Base-by-base conservation (phyloP, 2,888 invertebrate species). In the Tetrapedia diversipes region DNA sequence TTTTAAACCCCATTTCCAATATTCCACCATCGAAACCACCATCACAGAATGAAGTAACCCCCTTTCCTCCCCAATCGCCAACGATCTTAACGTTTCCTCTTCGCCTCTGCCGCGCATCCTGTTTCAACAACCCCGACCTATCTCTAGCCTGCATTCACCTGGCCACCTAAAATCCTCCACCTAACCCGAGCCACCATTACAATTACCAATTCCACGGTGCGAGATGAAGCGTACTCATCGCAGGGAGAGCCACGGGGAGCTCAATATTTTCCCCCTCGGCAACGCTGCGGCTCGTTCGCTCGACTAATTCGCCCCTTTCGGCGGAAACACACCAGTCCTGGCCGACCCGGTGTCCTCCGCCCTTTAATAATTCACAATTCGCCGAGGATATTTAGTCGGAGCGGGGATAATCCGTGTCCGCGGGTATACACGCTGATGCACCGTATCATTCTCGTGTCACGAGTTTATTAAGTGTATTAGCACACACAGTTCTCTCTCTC, bases 391-490 rank as follows among this genome's bases (percentile, higher is more conserved):
- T 54, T n/a, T n/a, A n/a, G n/a, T 8, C 22, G 47, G 24, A 43
- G 16, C 49, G 14, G n/a, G 7, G 63, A 37, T 59, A 69, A 65
- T 47, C 34, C 57, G 19, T 27, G 57, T 51, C 39, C 41, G 69
- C 29, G 41, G 24, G 16, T 43, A n/a, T n/a, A n/a, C n/a, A 29
- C 34, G 22, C 57, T 51, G 68, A 67, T 57, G 61, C 72, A 66
- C 51, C 72, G 77, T 69, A 77, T 79, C 77, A 69, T 78, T 79
- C 79, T 65, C 68, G 56, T 67, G 71, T 47, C 67, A 61, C 56
- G 71, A 59, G 80, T 79, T 80, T 80, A 80, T 80, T 78, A 80
- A 75, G 79, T 68, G 75, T 60, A 71, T 80, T 79, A 80, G 56
- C 75, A 10, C 37, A 7, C 24, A n/a, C n/a, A n/a, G n/a, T n/a